Conservation (phyloP, 2,797 vertebrate genomes). For the Falco columbarius region DNA sequence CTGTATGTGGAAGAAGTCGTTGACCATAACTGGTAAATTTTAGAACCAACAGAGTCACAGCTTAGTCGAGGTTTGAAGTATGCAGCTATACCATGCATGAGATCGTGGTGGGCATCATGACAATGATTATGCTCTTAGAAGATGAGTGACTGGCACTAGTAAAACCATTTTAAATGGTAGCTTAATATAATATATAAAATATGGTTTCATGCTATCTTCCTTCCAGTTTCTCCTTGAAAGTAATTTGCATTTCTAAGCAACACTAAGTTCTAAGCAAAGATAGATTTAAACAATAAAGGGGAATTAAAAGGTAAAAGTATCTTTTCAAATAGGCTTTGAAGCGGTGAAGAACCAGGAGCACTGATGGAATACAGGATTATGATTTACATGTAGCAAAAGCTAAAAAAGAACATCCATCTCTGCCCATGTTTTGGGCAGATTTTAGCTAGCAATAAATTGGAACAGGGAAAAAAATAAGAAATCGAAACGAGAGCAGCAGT, state of each 20-base stretch:
- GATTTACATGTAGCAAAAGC: background rate
- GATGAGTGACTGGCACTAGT: background rate
- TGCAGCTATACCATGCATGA: background rate
- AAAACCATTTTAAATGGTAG: background rate
- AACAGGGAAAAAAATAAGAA: background rate
- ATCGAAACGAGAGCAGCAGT: background rate
- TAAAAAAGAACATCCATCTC: background rate
- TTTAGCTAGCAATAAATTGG: background rate
- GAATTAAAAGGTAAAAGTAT: conserved; percentile 3
- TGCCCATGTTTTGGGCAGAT: background rate
- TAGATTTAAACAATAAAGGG: conserved; percentile 2
- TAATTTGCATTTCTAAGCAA: background rate
- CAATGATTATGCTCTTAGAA: background rate
- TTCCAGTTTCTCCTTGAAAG: conserved; percentile 23
- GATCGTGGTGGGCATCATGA: background rate
- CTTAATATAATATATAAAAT: background rate
- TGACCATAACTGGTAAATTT: background rate
- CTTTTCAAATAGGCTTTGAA: conserved; percentile 62
- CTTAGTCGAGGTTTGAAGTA: background rate
- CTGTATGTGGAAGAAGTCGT: background rate
- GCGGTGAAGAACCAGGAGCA: background rate
- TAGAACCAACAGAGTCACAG: background rate
- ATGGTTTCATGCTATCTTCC: conserved; percentile 9
- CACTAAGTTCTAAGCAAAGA: conserved; percentile 14
- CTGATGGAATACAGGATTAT: background rate